Evolutionary conservation across 2,888 invertebrate species (phyloP).

Genomic region (Kryphioiulus occultus): DNA sequence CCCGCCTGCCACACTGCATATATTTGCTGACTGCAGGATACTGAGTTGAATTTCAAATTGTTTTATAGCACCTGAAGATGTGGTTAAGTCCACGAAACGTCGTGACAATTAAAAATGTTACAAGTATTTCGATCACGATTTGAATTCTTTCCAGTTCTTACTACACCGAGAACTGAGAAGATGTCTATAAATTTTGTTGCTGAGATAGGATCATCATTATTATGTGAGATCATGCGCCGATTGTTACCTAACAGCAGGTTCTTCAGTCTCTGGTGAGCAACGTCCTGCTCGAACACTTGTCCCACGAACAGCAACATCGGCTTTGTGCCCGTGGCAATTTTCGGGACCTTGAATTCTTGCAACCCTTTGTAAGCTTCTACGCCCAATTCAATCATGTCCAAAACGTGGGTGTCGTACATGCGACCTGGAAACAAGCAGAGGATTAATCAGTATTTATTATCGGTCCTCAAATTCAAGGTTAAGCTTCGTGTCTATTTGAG

Average conservation of each 20-base stretch:
- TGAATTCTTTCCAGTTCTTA: no score
- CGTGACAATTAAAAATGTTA: no score
- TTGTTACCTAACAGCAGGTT: slow-evolving; percentile 73
- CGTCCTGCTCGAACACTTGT: slow-evolving; percentile 82
- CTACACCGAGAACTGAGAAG: no score
- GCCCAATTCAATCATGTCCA: slow-evolving; percentile 97
- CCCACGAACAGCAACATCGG: slow-evolving; percentile 85
- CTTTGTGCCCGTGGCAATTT: slow-evolving; percentile 81
- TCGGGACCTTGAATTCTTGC: slow-evolving; percentile 76
- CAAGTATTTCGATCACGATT: no score
- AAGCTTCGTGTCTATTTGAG: not conserved
- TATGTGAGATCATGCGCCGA: not conserved
- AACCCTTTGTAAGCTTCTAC: slow-evolving; percentile 83
- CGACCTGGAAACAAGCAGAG: slow-evolving; percentile 66
- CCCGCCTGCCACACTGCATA: no score
- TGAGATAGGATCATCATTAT: not conserved
- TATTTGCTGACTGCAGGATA: no score
- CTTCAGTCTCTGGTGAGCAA: slow-evolving; percentile 80
- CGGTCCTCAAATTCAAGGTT: no score
- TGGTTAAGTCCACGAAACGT: no score
- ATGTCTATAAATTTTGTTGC: no score
- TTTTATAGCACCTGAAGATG: no score
- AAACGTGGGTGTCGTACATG: slow-evolving; percentile 84
- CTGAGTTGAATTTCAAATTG: no score
- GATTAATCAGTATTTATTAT: not conserved